A percentile compares a stretch with the other conserved stretches of the same genome.
phyloP scores from a whole-genome alignment of 2,888 invertebrate genomes.

The Leptinotarsa rubiginosa region DNA sequence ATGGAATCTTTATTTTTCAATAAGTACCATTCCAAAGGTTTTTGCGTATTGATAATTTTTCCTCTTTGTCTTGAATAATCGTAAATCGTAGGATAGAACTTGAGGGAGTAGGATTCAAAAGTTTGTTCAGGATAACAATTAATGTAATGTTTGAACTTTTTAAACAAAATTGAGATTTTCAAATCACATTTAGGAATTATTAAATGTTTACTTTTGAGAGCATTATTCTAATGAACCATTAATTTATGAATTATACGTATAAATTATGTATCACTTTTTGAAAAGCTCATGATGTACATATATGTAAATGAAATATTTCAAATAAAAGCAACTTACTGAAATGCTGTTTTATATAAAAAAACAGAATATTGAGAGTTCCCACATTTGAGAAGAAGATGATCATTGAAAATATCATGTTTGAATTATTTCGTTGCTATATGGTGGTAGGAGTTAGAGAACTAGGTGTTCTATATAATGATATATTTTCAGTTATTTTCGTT shows the following conservation, averaged over 20 bases:
- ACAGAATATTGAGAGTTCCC: constrained; percentile 4
- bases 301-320: constrained; percentile 25
- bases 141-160: too few relatives aligned
- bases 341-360: constrained; percentile 18
- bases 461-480: neutral
- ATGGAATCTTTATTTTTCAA: too few relatives aligned
- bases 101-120: too few relatives aligned
- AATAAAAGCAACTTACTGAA: constrained; percentile 7
- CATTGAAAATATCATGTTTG: constrained; percentile 17
- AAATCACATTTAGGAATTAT: too few relatives aligned
- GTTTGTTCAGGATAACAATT: too few relatives aligned
- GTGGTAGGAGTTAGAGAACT: neutral
- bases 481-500: neutral
- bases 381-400: neutral
- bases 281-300: neutral
- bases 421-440: constrained; percentile 13
- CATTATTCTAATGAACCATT: neutral
- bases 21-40: too few relatives aligned
- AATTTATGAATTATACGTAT: neutral
- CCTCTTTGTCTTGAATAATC: too few relatives aligned
- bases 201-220: too few relatives aligned
- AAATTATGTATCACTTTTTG: neutral
- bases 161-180: too few relatives aligned
- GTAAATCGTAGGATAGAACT: too few relatives aligned
- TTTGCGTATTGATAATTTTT: too few relatives aligned